These are phyloP conservation scores for Fratercula arctica DNA, from an alignment of 2,797 vertebrate species.

Conservation along the genomic window DNA sequence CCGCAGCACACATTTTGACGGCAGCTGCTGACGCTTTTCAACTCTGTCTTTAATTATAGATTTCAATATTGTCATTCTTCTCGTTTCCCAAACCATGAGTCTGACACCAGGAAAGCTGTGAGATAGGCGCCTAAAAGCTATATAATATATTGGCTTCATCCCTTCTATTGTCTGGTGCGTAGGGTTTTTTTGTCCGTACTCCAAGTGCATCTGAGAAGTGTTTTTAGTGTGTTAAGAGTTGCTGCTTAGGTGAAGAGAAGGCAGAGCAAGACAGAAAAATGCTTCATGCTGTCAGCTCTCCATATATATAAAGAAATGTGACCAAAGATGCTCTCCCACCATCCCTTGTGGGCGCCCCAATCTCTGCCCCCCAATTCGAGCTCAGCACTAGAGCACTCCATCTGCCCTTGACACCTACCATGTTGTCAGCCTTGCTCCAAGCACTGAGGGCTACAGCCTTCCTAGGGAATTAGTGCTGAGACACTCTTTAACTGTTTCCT, in stretches of 20 bases:
- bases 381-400: not conserved
- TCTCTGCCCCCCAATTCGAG: not conserved
- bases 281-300: not conserved
- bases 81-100: not conserved
- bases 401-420: not conserved
- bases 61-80: not conserved
- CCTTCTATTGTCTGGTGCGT: not conserved
- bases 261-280: not conserved
- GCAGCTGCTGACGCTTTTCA: conserved; percentile 4
- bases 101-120: conserved; percentile 16
- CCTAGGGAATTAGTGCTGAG: not conserved
- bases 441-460: not conserved
- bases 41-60: conserved; percentile 41
- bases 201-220: not conserved
- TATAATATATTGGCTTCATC: not conserved
- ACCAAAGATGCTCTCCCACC: not conserved
- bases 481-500: not conserved
- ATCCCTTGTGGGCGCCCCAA: accelerated
- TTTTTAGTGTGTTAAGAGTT: not conserved
- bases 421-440: not conserved
- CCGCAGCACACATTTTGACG: not conserved
- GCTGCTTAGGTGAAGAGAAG: not conserved
- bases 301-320: not conserved
- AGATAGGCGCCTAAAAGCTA: not conserved
- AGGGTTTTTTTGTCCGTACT: not conserved